Base-by-base conservation (phyloP, 2,113 vertebrate genomes). In the Collichthys lucidus region DNA sequence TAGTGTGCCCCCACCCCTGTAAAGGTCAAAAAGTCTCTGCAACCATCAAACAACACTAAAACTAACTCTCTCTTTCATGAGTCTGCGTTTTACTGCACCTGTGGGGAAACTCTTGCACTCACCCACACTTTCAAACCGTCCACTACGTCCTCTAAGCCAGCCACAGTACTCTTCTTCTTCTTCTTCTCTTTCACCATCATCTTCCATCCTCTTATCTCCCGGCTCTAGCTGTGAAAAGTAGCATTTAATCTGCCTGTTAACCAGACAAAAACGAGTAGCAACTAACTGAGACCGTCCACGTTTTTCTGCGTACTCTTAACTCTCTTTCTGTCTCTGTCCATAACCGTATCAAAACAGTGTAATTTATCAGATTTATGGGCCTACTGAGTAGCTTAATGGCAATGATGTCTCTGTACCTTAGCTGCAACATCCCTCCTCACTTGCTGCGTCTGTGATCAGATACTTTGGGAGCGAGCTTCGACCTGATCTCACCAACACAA, bases 211-310 rank as follows among this genome's bases (percentile, higher is more conserved):
- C 70, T 72, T 65, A 60, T 77, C 65, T 85, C 59, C 42, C 44
- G 11, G 66, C 82, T 60, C 61, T 76, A 24, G 84, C 85, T 91
- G 88, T 89, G 82, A 89, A 82, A 84, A 72, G 89, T 90, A 93
- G 90, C 90, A 91, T 91, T 85, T 75, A 89, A 65, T 80, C 79
- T 87, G 49, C 74, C 80, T 83, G 74, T 81, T 67, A 85, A 77
- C 35, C 53, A 65, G 68, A 74, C 66, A 66, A 73, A 57, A 79
- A 83, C 19, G 60, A 73, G 91, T 88, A 91, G 90, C 89, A 86
- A 31, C 81, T 72, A 47, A 79, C 69, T 80, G 76, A 68, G 77
- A 77, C 71, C 11, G 68, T 84, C 84, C 55, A 12, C 16, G 16
- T 77, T 29, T 85, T 76, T 83, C 70, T 81, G 50, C 71, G 46